Percentiles rank a stretch among this genome's conserved stretches.
Conservation (phyloP, 2,797 vertebrate genomes). For the Rhinatrema bivittatum region DNA sequence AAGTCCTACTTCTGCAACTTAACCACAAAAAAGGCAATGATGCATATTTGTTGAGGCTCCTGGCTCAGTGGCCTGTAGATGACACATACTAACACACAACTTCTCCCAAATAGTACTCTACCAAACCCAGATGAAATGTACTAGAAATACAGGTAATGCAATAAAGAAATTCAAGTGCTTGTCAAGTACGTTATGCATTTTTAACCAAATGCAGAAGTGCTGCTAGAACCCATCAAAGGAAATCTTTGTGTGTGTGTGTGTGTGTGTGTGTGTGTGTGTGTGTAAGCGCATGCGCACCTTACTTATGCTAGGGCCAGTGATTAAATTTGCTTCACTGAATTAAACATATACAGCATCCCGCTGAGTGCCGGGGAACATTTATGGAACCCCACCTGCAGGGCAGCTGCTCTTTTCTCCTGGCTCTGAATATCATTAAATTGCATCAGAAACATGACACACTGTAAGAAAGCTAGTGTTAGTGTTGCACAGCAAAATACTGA, state of each 20-base stretch:
- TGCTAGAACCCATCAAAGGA: slow-evolving; percentile 13
- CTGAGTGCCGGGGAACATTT: slow-evolving; percentile 40
- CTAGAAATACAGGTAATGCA: neutral
- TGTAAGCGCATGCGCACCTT: slow-evolving; percentile 16
- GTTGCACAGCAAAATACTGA: neutral
- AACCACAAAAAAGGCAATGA: no score
- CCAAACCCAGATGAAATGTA: no score
- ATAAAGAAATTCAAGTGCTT: neutral
- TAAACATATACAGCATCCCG: slow-evolving; percentile 45
- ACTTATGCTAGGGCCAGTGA: slow-evolving; percentile 48
- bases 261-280: neutral
- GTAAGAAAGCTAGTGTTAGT: slow-evolving; percentile 10
- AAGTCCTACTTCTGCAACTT: no score
- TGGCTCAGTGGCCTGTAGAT: no score
- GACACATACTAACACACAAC: no score
- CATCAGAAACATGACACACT: slow-evolving; percentile 29
- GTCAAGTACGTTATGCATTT: neutral
- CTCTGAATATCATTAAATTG: slow-evolving; percentile 50
- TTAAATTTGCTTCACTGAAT: slow-evolving; percentile 47
- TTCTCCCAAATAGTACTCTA: no score
- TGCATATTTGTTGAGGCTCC: no score
- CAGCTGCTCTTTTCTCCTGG: slow-evolving; percentile 47
- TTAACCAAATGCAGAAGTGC: neutral
- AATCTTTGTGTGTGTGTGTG: neutral
- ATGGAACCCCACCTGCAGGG: slow-evolving; percentile 45